phyloP scores from a whole-genome alignment of 1,140 invertebrate genomes.

The Hestina assimilis region DNA sequence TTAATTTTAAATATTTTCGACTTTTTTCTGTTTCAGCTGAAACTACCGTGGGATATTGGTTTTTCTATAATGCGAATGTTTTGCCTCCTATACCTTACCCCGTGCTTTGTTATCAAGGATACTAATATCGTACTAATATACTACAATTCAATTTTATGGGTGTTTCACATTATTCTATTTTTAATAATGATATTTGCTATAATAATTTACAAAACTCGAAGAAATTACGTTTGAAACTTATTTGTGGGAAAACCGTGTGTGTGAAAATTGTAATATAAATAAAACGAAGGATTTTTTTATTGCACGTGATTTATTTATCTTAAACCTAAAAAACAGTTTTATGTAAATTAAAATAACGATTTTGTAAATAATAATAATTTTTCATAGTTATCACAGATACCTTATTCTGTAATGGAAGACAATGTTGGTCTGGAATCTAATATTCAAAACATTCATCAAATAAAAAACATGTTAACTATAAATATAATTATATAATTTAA shows the following conservation, averaged over 20 bases:
- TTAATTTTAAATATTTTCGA: background rate
- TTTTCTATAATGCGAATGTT: conserved; percentile 66
- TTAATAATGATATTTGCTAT: conserved; percentile 47
- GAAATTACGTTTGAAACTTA: too few relatives aligned
- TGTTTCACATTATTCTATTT: conserved; percentile 54
- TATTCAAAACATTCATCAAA: too few relatives aligned
- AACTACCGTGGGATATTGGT: conserved; percentile 61
- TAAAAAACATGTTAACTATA: too few relatives aligned
- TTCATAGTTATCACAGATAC: too few relatives aligned
- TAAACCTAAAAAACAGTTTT: too few relatives aligned
- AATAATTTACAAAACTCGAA: conserved; percentile 38
- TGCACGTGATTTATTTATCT: too few relatives aligned
- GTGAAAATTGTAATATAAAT: background rate
- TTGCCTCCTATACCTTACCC: conserved; percentile 61
- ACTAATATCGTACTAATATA: conserved; percentile 41
- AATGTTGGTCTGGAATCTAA: conserved; percentile 10
- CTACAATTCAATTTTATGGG: conserved; percentile 69
- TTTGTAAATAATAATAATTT: too few relatives aligned
- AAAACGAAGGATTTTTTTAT: too few relatives aligned
- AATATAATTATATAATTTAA: too few relatives aligned
- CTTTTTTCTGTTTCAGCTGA: conserved; percentile 47
- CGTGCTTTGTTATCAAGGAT: conserved; percentile 51
- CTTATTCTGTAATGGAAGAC: conserved; percentile 17
- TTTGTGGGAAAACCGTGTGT: background rate
- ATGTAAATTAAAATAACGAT: too few relatives aligned